Evolutionary conservation across 2,113 vertebrate species (phyloP).

Genomic region (Charadrius vociferus): DNA sequence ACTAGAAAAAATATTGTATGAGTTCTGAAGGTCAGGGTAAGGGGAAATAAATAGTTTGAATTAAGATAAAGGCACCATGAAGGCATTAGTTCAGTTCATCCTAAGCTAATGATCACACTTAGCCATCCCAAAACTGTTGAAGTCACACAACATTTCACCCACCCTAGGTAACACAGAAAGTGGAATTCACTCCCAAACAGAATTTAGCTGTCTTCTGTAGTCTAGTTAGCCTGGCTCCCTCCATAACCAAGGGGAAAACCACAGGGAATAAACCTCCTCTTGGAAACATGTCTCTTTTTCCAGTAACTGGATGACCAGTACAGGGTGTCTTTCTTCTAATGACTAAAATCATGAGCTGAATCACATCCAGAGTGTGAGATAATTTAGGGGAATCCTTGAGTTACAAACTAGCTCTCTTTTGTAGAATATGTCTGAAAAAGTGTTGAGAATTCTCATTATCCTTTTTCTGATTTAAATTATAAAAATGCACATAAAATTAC

Average conservation of each 20-base stretch:
- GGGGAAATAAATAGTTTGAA: not conserved
- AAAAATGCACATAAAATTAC: not conserved
- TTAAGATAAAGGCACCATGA: not conserved
- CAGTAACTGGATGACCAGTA: not conserved
- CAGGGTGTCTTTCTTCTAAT: not conserved
- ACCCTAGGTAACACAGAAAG: fast-evolving
- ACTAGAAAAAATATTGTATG: not conserved
- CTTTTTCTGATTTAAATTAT: not conserved
- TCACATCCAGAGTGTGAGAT: not conserved
- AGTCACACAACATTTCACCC: fast-evolving
- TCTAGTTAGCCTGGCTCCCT: not conserved
- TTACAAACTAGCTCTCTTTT: not conserved
- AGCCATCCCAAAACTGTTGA: fast-evolving
- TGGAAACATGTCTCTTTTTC: not conserved
- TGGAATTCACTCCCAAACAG: not conserved
- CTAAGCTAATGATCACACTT: not conserved
- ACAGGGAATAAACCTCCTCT: not conserved
- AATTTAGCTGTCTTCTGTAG: not conserved
- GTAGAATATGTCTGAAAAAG: not conserved
- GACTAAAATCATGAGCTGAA: not conserved
- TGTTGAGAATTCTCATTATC: not conserved
- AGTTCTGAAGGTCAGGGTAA: not conserved
- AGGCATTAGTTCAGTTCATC: not conserved
- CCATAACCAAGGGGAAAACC: not conserved
- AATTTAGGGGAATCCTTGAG: not conserved